These are phyloP conservation scores for Campylomormyrus tamandua DNA, from an alignment of 2,113 vertebrate species.

Conservation along the genomic window DNA sequence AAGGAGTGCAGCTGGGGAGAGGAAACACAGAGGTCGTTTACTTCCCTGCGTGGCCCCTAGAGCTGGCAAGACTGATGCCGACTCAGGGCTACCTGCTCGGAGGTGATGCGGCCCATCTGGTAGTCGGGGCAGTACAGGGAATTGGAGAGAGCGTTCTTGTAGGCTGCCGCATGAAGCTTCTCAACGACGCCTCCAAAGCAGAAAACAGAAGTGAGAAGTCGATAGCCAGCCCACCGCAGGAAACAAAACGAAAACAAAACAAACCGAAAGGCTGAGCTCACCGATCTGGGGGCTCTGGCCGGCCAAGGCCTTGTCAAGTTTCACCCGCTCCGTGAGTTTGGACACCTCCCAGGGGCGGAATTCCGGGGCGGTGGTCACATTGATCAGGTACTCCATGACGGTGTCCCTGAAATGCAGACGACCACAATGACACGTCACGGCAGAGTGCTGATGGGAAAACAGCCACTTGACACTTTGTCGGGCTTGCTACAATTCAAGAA, in stretches of 20 bases:
- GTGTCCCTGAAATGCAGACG: constrained; percentile 67
- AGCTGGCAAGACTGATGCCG: not conserved
- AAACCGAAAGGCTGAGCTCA: constrained; percentile 40
- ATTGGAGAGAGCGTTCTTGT: constrained; percentile 64
- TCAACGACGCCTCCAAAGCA: constrained; percentile 71
- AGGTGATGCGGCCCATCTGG: constrained; percentile 72
- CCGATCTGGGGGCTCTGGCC: constrained; percentile 73
- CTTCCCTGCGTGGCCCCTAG: not conserved
- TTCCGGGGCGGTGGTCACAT: constrained; percentile 88
- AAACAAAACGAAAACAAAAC: not conserved
- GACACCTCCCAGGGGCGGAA: constrained; percentile 88
- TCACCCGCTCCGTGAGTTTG: constrained; percentile 65
- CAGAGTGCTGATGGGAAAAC: not conserved
- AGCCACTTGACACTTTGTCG: not conserved
- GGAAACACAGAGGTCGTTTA: constrained; percentile 21
- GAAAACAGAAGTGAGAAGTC: not conserved
- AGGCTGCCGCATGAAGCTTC: constrained; percentile 70
- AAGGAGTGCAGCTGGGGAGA: constrained; percentile 73
- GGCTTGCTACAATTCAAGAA: not conserved
- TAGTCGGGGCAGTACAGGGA: constrained; percentile 88
- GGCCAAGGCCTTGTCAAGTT: constrained; percentile 73
- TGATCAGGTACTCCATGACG: constrained; percentile 95
- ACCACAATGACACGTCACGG: not conserved
- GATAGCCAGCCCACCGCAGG: not conserved
- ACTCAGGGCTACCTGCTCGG: constrained; percentile 70